Percentiles rank a stretch among this genome's conserved stretches.
These are phyloP conservation scores for Xestia c-nigrum DNA, from an alignment of 2,888 invertebrate genomes.

Conservation along the genomic window DNA sequence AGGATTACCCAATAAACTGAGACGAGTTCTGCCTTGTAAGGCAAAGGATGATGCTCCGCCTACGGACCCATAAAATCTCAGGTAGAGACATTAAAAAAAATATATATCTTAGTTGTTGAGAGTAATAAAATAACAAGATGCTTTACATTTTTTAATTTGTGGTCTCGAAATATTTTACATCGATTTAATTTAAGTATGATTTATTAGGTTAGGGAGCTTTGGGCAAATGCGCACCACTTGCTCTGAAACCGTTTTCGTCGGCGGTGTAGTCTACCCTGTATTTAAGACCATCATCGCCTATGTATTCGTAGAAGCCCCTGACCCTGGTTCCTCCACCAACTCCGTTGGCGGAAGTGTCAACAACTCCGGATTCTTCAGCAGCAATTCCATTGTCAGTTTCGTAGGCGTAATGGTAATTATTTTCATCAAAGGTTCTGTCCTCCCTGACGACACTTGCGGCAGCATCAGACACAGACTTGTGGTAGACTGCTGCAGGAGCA, in stretches of 20 bases:
- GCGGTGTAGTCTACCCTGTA: slow-evolving; percentile 91
- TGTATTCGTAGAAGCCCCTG: slow-evolving; percentile 92
- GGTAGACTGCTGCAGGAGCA: slow-evolving; percentile 63
- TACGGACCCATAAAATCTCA: slow-evolving; percentile 62
- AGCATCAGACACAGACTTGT: slow-evolving; percentile 82
- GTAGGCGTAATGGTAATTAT: slow-evolving; percentile 91
- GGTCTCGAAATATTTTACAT: slow-evolving; percentile 55
- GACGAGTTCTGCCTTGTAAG: slow-evolving; percentile 32
- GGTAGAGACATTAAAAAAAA: slow-evolving; percentile 67
- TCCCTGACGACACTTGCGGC: slow-evolving; percentile 90
- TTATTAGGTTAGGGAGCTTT: slow-evolving; percentile 64
- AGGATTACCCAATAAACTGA: slow-evolving; percentile 42
- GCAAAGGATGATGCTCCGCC: slow-evolving; percentile 51
- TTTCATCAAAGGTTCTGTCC: slow-evolving; percentile 86
- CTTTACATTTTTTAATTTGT: slow-evolving; percentile 50
- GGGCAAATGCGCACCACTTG: slow-evolving; percentile 89
- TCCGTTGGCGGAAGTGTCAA: slow-evolving; percentile 87
- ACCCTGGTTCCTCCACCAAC: slow-evolving; percentile 90
- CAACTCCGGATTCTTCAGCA: slow-evolving; percentile 91
- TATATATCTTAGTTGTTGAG: slow-evolving; percentile 29
- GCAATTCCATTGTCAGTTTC: slow-evolving; percentile 92
- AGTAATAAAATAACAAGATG: slow-evolving; percentile 55
- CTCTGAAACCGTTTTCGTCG: slow-evolving; percentile 91
- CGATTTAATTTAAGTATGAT: slow-evolving; percentile 40
- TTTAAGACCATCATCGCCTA: slow-evolving; percentile 91